Base-by-base conservation (phyloP, 2,888 invertebrate genomes). In the Papilio elwesi region DNA sequence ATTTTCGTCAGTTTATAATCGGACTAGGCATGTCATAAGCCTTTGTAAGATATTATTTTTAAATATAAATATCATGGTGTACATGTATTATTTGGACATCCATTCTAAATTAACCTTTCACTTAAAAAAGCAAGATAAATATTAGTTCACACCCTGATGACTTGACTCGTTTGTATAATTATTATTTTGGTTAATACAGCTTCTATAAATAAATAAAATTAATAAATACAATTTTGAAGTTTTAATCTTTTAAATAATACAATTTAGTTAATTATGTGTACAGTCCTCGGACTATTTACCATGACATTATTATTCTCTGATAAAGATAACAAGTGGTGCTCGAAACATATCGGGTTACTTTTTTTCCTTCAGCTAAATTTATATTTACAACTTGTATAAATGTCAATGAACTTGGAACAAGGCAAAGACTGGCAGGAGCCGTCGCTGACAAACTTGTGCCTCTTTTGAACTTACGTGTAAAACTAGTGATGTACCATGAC, bases 381-480 rank as follows among this genome's bases (percentile, higher is more conserved):
- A 59, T 59, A 38, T 43, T 9, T 15, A 52, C 10, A 59, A 38
- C 15, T 15, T 8, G 6, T n/a, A 9, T 15, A 10, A 59, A 59
- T n/a, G 43, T 59, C 59, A 59, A 59, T 59, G 43, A 59, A 59
- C 59, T 36, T 59, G 15, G 15, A 59, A 59, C 43, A 59, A 59
- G 43, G 43, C 57, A n/a, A 38, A n/a, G 36, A 38, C n/a, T 43
- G 10, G 15, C 43, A 43, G 15, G 43, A 59, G n/a, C n/a, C n/a
- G 38, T 15, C 59, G 15, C 59, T 43, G 57, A 59, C 59, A 59
- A n/a, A 59, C 38, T 59, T n/a, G 38, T 59, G 36, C 57, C 36
- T 12, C 15, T 59, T 59, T 15, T 26, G 26, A 26, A 26, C 26
- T 26, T 4, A 26, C 38, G 38, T 36, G 38, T 38, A 7, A n/a